phyloP scores from a whole-genome alignment of 1,140 invertebrate genomes.

The Antheraea mylitta region DNA sequence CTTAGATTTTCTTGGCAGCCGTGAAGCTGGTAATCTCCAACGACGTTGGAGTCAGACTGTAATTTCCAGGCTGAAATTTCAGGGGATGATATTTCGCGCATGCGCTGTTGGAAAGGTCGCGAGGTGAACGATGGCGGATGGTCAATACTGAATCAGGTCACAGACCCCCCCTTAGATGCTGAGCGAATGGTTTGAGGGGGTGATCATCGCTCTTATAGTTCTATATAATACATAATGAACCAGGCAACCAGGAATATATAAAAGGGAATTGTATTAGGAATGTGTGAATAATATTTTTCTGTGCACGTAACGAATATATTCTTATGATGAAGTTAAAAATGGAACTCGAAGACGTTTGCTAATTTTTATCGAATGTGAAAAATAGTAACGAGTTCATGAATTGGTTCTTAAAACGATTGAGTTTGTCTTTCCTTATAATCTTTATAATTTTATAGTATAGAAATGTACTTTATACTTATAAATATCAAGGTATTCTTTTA shows the following conservation, averaged over 20 bases:
- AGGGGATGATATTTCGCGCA: slow-evolving; percentile 37
- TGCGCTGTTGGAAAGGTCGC: slow-evolving; percentile 58
- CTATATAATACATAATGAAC: background rate
- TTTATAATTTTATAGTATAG: too few species aligned
- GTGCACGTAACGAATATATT: too few species aligned
- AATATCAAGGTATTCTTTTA: too few species aligned
- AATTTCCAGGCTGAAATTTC: slow-evolving; percentile 26
- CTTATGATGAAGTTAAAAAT: too few species aligned
- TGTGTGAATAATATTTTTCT: too few species aligned
- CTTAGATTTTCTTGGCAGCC: slow-evolving; percentile 14
- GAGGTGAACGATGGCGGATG: slow-evolving; percentile 23
- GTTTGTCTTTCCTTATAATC: too few species aligned
- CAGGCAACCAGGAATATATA: background rate
- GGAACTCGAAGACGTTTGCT: too few species aligned
- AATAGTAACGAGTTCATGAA: too few species aligned
- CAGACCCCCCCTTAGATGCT: slow-evolving; percentile 2
- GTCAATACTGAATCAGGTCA: slow-evolving; percentile 54
- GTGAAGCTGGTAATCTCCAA: slow-evolving; percentile 13
- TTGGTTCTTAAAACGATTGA: too few species aligned
- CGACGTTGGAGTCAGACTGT: slow-evolving; percentile 36
- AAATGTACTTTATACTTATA: too few species aligned
- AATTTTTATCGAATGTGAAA: too few species aligned
- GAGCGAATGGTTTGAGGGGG: background rate
- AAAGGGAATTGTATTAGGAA: background rate
- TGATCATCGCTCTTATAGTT: background rate